phyloP scores from a whole-genome alignment of 1,140 invertebrate genomes.

The Tenebrio molitor region DNA sequence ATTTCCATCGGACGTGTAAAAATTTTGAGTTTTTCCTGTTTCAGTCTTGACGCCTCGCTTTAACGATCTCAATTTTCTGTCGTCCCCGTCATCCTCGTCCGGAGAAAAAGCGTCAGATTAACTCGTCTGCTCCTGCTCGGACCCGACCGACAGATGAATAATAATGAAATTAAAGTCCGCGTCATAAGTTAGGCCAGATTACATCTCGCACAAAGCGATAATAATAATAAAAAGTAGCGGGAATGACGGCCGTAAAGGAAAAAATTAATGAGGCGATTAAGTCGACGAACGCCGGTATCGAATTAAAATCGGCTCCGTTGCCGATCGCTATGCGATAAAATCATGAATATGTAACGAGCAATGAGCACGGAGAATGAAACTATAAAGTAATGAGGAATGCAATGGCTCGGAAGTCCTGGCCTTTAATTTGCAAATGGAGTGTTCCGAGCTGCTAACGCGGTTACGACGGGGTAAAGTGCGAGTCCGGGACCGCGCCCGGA shows the following conservation, averaged over 20 bases:
- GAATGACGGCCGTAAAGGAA: background rate
- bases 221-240: too few species aligned
- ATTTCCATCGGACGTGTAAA: too few species aligned
- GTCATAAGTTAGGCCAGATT: constrained; percentile 1
- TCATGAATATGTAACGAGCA: constrained; percentile 49
- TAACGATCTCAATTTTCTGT: too few species aligned
- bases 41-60: too few species aligned
- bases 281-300: constrained; percentile 5
- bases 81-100: too few species aligned
- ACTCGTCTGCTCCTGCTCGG: too few species aligned
- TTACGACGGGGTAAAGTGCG: constrained; percentile 49
- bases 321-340: constrained; percentile 42
- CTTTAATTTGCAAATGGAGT: constrained; percentile 62
- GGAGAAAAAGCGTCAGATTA: too few species aligned
- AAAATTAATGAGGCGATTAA: constrained; percentile 29
- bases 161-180: constrained; percentile 10
- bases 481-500: constrained; percentile 51
- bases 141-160: too few species aligned
- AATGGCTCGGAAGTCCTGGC: constrained; percentile 58
- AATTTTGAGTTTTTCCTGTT: too few species aligned
- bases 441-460: constrained; percentile 55
- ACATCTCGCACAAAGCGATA: constrained; percentile 1
- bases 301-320: constrained; percentile 18
- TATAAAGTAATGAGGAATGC: constrained; percentile 56
- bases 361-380: constrained; percentile 50